Percentiles rank a stretch among this genome's conserved stretches.
These are phyloP conservation scores for Zeuzera pyrina DNA, from an alignment of 2,888 invertebrate genomes.

Conservation along the genomic window DNA sequence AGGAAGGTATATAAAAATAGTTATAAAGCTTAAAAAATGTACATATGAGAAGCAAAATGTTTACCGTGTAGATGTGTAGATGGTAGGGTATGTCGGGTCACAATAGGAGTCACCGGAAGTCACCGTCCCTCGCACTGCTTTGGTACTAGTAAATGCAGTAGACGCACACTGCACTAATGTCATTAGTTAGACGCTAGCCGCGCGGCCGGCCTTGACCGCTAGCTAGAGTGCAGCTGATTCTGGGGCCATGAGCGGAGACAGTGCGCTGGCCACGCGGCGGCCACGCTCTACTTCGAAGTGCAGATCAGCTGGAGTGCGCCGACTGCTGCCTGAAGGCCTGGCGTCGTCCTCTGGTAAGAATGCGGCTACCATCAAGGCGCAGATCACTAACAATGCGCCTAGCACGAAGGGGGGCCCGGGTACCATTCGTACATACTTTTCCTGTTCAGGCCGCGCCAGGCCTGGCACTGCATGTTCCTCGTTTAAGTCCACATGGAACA, in stretches of 20 bases:
- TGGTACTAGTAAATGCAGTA: slow-evolving; percentile 55
- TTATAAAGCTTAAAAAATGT: not conserved
- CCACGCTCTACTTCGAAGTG: slow-evolving; percentile 88
- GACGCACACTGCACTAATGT: slow-evolving; percentile 31
- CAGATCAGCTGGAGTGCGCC: slow-evolving; percentile 77
- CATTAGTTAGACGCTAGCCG: slow-evolving; percentile 60
- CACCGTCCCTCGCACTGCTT: slow-evolving; percentile 43
- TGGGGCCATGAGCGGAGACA: slow-evolving; percentile 85
- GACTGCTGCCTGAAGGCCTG: slow-evolving; percentile 44
- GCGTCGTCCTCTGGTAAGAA: slow-evolving; percentile 82
- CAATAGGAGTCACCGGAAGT: too few relatives aligned
- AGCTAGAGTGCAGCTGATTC: slow-evolving; percentile 83
- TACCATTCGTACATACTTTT: slow-evolving; percentile 78
- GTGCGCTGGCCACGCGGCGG: slow-evolving; percentile 81
- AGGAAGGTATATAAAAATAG: not conserved
- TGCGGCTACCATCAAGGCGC: slow-evolving; percentile 93
- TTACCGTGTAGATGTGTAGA: too few relatives aligned
- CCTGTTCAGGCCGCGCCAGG: slow-evolving; percentile 50
- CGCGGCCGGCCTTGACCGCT: slow-evolving; percentile 48
- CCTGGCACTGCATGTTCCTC: slow-evolving; percentile 72
- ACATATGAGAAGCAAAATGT: too few relatives aligned
- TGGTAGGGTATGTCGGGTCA: too few relatives aligned
- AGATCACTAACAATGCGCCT: slow-evolving; percentile 96
- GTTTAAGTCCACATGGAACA: slow-evolving; percentile 98
- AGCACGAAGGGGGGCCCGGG: slow-evolving; percentile 99